Base-by-base conservation (phyloP, 2,888 invertebrate species). In the Phaonia tiefii region DNA sequence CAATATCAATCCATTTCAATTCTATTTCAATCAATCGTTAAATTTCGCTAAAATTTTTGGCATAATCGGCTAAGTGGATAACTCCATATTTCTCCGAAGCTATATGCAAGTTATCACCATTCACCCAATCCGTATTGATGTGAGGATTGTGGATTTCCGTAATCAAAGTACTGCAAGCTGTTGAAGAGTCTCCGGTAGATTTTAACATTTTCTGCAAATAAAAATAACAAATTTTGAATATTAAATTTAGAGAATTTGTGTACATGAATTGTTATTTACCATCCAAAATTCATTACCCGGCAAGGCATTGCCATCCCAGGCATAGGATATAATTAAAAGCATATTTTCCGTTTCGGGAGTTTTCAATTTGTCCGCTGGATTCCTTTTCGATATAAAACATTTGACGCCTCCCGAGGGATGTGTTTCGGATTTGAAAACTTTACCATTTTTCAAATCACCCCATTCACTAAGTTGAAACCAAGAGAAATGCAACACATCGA, bases 261-360 rank as follows among this genome's bases (percentile, higher is more conserved):
- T 2, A 13, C 39, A 58, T 7, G 39, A n/a, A 25, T 7, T 11
- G n/a, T 44, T 13, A 73, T 81, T 89, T 72, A 92, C 92, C 84
- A 89, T 88, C 95, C 95, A 95, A 87, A 93, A 95, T 86, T 95
- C 95, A 85, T 95, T 95, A 56, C 95, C 95, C 0, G 95, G 95
- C 75, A 94, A 91, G 0, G 95, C 93, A 86, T 95, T 95, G 7
- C 94, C 93, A 86, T 95, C 95, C 94, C 95, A 94, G 0, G 95
- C 93, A 85, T 95, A 95, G 0, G 94, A 94, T 37, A 94, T 93
- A 0, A 95, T 92, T 15, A 94, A 89, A 10, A 93, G 86, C 81
- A 92, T 92, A 72, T 92, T 91, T 20, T 86, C 79, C 87, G 76
- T 90, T 89, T 44, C 84, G 0, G 84, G 83, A 0, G 71, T 63